phyloP scores from a whole-genome alignment of 2,797 vertebrate genomes.

The Spinus olivaceus region DNA sequence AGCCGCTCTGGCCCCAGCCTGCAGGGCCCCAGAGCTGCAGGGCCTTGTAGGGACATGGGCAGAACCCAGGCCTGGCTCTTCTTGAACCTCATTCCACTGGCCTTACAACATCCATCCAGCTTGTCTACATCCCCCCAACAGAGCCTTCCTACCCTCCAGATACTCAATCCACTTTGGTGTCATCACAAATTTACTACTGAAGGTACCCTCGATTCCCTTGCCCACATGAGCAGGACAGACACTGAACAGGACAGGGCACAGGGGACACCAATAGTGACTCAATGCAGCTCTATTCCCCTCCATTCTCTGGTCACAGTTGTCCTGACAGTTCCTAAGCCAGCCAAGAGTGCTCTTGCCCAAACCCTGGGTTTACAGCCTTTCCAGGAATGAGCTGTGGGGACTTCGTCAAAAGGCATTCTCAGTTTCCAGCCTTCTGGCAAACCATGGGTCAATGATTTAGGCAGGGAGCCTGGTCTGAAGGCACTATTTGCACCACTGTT shows the following conservation, averaged over 20 bases:
- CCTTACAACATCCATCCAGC: not conserved
- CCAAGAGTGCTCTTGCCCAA: rapidly evolving
- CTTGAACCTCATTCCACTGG: not conserved
- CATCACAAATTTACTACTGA: no score
- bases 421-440: not conserved
- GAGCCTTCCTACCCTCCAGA: not conserved
- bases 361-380: rapidly evolving
- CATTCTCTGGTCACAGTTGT: rapidly evolving
- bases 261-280: rapidly evolving
- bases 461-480: not conserved
- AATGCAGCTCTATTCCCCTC: rapidly evolving
- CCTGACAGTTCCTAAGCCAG: not conserved
- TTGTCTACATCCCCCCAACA: not conserved
- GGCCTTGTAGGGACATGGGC: not conserved
- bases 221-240: not conserved
- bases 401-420: rapidly evolving
- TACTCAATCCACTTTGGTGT: no score
- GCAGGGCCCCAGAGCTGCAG: no score
- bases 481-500: not conserved
- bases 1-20: not conserved
- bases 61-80: not conserved
- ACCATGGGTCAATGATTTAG: rapidly evolving
- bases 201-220: rapidly evolving
- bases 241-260: not conserved
- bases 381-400: rapidly evolving